These are phyloP conservation scores for Xestia xanthographa DNA, from an alignment of 2,888 invertebrate species.

Conservation along the genomic window DNA sequence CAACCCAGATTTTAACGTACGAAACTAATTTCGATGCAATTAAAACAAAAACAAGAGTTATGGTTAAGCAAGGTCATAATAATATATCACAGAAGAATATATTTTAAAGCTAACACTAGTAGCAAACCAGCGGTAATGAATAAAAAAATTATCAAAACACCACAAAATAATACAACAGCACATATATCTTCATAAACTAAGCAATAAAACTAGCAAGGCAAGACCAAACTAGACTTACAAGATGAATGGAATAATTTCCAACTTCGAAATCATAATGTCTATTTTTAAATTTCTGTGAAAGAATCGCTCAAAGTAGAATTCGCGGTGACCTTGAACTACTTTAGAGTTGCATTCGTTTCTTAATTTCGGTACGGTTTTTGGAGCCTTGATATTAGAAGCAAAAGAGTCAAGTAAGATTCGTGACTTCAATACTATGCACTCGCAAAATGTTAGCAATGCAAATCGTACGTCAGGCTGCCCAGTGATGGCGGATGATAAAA, in stretches of 20 bases:
- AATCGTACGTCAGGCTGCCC: constrained; percentile 37
- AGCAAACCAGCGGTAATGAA: background rate
- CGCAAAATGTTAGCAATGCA: constrained; percentile 55
- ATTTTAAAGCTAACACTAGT: background rate
- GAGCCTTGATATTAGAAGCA: constrained; percentile 82
- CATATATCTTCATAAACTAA: constrained; percentile 5
- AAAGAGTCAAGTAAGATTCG: constrained; percentile 72
- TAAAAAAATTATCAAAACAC: constrained; percentile 13
- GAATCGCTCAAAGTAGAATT: constrained; percentile 70
- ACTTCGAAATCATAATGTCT: constrained; percentile 45
- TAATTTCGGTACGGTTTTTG: constrained; percentile 72
- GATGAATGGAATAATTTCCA: constrained; percentile 52
- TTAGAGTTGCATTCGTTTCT: constrained; percentile 75
- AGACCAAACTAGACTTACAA: constrained; percentile 21
- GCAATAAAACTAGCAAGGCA: constrained; percentile 7
- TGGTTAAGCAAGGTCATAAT: background rate
- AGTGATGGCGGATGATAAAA: constrained; percentile 34
- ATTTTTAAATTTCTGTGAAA: constrained; percentile 63
- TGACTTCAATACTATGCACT: constrained; percentile 71
- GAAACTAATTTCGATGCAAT: background rate
- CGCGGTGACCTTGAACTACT: constrained; percentile 76
- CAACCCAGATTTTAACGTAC: background rate
- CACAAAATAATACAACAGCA: constrained; percentile 5
- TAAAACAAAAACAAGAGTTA: background rate
- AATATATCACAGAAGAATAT: background rate